Evolutionary conservation across 1,140 invertebrate species (phyloP), one percentile per base, ranked within the genome.

Genomic region (Hycleus phaleratus): DNA sequence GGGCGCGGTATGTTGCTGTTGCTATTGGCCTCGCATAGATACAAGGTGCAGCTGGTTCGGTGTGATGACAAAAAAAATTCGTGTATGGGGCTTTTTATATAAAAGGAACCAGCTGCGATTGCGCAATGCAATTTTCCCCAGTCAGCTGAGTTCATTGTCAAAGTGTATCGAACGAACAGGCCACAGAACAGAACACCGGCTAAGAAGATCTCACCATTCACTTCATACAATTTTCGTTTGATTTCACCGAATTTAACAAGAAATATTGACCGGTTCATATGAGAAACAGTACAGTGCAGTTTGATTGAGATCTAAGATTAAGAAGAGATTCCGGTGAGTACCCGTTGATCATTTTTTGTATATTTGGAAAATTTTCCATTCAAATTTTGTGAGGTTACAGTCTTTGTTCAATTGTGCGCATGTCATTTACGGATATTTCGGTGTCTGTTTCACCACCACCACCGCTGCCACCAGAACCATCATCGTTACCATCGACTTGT

Each of bases 111-210:
- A 10, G 42, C 25, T 32, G 60, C 56, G 60, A 59, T 62, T 64
- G 62, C 62, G 62, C 62, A 64, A 64, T 58, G 45, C 52, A 46
- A 46, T 54, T 53, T 32, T 49, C 53, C 54, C 56, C 49, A 64
- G 62, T 64, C 62, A 64, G 62, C 62, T 64, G 62, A 61, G 62
- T 64, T 64, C 62, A 64, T 64, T 64, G 62, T 64, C 62, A 61
- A 64, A 61, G 54, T 51, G 62, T 64, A 64, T 64, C 62, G 62
- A 64, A 64, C 62, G 56, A 53, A 57, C 32, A 32, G 7, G 32
- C 32, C 7, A 32, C 32, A 32, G 32, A 32, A 32, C 32, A 32
- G 32, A 32, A 32, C 59, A 55, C 49, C 60, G 60, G 60, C 50
- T 52, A 54, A 7, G 18, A 18, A 18, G 18, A 18, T 18, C 18